These are phyloP conservation scores for Tigriopus californicus DNA, from an alignment of 2,888 invertebrate genomes.

Conservation along the genomic window DNA sequence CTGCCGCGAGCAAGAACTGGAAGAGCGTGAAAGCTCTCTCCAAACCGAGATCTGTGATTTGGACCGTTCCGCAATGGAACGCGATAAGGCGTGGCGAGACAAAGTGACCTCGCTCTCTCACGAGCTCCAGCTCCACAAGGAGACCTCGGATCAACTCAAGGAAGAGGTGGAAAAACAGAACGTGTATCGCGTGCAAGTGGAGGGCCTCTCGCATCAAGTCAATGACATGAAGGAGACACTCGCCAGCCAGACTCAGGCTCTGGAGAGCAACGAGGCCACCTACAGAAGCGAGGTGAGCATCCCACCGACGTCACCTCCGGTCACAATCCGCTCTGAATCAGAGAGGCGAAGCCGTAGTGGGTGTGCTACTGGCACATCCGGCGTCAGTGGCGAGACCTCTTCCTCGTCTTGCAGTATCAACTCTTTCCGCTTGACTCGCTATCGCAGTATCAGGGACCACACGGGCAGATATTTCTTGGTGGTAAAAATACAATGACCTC, in stretches of 20 bases:
- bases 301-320: neutral
- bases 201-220: neutral
- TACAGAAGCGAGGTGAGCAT: constrained; percentile 8
- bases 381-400: neutral
- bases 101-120: neutral
- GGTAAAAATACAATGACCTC: constrained; percentile 1
- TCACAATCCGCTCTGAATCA: too few relatives aligned
- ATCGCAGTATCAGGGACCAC: constrained; percentile 11
- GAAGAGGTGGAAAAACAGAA: neutral
- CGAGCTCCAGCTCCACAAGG: neutral
- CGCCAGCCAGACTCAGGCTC: neutral
- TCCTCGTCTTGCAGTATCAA: neutral
- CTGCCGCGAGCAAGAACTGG: neutral
- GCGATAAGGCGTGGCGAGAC: neutral
- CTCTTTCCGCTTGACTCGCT: neutral
- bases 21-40: neutral
- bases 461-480: constrained; percentile 10
- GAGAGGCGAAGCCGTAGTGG: too few relatives aligned
- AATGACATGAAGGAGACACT: neutral
- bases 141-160: neutral
- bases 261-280: neutral
- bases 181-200: neutral
- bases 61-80: too few relatives aligned
- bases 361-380: too few relatives aligned
- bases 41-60: neutral